Percentiles rank a stretch among this genome's conserved stretches.
These are phyloP conservation scores for Drosophila hamatofila DNA, from an alignment of 2,888 invertebrate genomes.

Conservation along the genomic window DNA sequence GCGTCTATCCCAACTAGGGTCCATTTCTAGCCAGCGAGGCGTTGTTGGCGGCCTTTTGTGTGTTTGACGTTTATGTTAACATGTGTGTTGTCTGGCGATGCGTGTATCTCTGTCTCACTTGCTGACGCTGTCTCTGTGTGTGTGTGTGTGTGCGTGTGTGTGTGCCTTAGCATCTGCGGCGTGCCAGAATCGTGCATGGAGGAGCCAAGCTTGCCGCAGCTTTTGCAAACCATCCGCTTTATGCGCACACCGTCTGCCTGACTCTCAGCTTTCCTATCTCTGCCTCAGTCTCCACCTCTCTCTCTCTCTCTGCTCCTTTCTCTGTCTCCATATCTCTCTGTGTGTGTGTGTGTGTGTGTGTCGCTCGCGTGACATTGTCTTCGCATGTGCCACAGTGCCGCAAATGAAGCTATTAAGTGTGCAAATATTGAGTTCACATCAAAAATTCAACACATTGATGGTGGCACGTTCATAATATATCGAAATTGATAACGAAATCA, in stretches of 20 bases:
- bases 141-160: constrained; percentile 15
- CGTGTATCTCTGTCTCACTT: constrained; percentile 55
- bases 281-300: constrained; percentile 4
- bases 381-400: constrained; percentile 54
- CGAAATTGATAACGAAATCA: constrained; percentile 2
- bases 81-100: constrained; percentile 74
- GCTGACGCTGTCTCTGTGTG: constrained; percentile 14
- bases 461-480: constrained; percentile 4
- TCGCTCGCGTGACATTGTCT: constrained; percentile 47
- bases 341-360: background rate
- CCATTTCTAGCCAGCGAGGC: constrained; percentile 49
- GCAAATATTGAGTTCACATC: constrained; percentile 23
- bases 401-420: constrained; percentile 26
- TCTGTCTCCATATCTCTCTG: constrained; percentile 24
- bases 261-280: constrained; percentile 16
- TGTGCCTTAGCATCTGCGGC: constrained; percentile 72
- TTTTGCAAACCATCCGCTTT: constrained; percentile 49
- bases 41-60: constrained; percentile 68
- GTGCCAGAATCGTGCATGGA: constrained; percentile 64
- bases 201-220: constrained; percentile 42
- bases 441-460: constrained; percentile 5
- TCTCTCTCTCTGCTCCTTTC: constrained; percentile 1
- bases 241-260: constrained; percentile 29
- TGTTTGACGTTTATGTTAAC: constrained; percentile 82
- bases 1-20: constrained; percentile 34